Evolutionary conservation across 1,140 invertebrate genomes (phyloP).

Genomic region (Hormaphis cornu): DNA sequence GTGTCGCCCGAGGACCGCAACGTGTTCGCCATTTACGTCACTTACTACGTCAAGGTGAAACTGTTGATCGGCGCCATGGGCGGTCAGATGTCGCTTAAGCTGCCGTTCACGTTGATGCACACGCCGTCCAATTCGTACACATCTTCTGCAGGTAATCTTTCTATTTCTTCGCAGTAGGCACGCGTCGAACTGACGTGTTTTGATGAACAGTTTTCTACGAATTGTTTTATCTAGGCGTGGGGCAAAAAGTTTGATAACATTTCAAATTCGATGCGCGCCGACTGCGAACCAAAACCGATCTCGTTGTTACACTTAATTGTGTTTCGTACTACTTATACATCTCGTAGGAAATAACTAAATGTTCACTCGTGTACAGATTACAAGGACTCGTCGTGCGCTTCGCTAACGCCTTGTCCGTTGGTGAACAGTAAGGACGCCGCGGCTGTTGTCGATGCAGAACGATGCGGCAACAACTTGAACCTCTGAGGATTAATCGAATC

Average conservation of each 20-base stretch:
- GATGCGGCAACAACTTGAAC: neutral
- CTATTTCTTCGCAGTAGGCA: no score
- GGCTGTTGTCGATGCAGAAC: neutral
- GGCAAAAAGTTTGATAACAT: no score
- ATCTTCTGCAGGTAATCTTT: conserved; percentile 3
- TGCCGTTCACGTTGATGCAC: conserved; percentile 67
- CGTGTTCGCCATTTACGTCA: conserved; percentile 80
- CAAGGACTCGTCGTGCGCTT: neutral
- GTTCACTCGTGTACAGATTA: neutral
- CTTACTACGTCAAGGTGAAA: conserved; percentile 79
- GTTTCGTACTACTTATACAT: no score
- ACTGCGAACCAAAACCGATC: no score
- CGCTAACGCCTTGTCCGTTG: neutral
- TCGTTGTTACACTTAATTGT: no score
- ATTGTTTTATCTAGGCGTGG: no score
- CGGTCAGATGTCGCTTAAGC: conserved; percentile 64
- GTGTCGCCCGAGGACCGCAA: conserved; percentile 60
- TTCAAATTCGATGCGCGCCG: no score
- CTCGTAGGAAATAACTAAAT: no score
- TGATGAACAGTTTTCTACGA: no score
- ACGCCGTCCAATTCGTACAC: conserved; percentile 44
- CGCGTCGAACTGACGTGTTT: no score
- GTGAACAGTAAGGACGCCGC: neutral
- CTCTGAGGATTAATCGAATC: conserved; percentile 31
- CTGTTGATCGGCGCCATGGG: conserved; percentile 66